Base-by-base conservation (phyloP, 2,113 vertebrate genomes). In the Oryzias celebensis region DNA sequence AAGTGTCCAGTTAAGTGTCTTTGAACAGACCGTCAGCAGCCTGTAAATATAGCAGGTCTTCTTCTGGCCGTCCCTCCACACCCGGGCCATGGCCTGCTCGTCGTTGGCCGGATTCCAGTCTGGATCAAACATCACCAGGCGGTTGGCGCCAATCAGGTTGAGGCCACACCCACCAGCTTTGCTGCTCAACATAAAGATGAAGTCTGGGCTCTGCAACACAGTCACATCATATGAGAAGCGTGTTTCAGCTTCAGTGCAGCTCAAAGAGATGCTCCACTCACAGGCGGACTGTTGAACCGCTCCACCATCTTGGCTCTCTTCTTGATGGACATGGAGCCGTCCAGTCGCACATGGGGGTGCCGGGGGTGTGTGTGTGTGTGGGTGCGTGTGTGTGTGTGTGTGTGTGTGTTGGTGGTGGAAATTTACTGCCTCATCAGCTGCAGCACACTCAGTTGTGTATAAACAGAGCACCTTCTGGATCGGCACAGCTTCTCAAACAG, bases 51-150 rank as follows among this genome's bases (percentile, higher is more conserved):
- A 99, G 85, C 97, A 99, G 3, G 90, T 97, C 87, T 98, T 99
- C 87, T 94, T 96, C 90, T 99, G 97, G 65, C 97, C 97, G 0
- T 99, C 97, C 36, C 96, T 87, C 97, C 97, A 99, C 43, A 99
- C 94, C 0, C 97, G 93, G 4, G 97, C 97, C 97, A 98, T 98
- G 3, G 96, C 96, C 91, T 99, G 97, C 79, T 99, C 96, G 0
- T 99, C 97, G 3, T 99, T 99, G 56, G 97, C 97, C 0, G 97
- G 97, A 73, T 99, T 99, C 97, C 97, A 99, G 86, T 99, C 97
- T 0, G 97, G 97, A 79, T 99, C 97, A 0, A 99, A 98, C 97
- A 99, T 99, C 51, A 99, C 94, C 66, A 98, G 84, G 4, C 96
- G 93, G 83, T 98, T 99, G 44, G 97, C 97, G 16, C 96, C 96